phyloP scores from a whole-genome alignment of 2,888 invertebrate genomes.

The Drosophila pegasa region DNA sequence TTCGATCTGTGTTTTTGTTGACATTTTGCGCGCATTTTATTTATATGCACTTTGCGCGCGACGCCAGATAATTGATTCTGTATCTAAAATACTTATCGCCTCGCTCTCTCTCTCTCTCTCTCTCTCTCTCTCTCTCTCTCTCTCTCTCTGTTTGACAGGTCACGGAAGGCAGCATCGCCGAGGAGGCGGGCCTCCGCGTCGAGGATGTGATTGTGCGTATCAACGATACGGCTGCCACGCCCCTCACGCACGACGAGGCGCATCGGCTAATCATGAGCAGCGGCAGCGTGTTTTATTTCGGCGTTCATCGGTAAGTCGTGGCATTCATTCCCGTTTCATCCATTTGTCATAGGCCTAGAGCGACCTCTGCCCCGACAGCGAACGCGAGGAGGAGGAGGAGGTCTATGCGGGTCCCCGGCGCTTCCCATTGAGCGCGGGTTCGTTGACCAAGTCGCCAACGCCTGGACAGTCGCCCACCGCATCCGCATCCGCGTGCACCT shows the following conservation, averaged over 20 bases:
- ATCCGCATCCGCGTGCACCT: conserved; percentile 24
- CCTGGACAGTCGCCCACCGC: conserved; percentile 36
- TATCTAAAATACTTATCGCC: conserved; percentile 37
- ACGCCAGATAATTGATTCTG: conserved; percentile 55
- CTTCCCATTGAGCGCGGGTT: conserved; percentile 75
- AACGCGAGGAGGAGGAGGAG: conserved; percentile 74
- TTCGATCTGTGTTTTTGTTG: conserved; percentile 64
- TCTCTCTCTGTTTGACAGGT: conserved; percentile 87
- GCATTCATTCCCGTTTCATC: conserved; percentile 4
- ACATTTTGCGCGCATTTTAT: conserved; percentile 78
- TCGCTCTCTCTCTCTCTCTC: conserved; percentile 7
- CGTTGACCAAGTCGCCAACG: conserved; percentile 72
- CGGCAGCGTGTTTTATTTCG: conserved; percentile 90
- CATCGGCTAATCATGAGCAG: conserved; percentile 90
- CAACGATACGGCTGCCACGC: conserved; percentile 88
- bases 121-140: conserved; percentile 3
- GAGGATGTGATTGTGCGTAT: conserved; percentile 94
- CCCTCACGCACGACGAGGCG: conserved; percentile 91
- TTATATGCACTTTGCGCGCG: conserved; percentile 74
- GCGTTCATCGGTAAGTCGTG: conserved; percentile 82
- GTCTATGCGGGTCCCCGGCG: conserved; percentile 48
- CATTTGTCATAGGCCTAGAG: conserved; percentile 33
- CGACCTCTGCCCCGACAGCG: conserved; percentile 47
- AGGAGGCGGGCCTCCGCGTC: conserved; percentile 91
- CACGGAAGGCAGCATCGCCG: conserved; percentile 91